Base-by-base conservation (phyloP, 2,888 invertebrate genomes). In the Orchesella flavescens region DNA sequence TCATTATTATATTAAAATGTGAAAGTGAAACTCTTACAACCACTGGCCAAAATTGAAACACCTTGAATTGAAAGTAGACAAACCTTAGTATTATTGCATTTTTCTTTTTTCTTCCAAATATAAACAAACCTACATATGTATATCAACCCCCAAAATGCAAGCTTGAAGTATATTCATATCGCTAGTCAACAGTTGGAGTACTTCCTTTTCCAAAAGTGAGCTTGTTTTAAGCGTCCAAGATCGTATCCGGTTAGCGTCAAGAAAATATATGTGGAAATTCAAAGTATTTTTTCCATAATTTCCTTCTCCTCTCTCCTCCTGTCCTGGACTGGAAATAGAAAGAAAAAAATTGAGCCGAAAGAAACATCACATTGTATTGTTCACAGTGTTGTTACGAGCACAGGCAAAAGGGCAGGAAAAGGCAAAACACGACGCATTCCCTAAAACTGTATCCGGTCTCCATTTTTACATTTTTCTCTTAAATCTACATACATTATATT, bases 191-290 rank as follows among this genome's bases (percentile, higher is more conserved):
- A 34, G 34, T 34, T 34, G 34, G 34, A 65, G 65, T 43, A 17
- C 23, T 21, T n/a, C 72, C 57, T 43, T 55, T 34, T 34, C 23
- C 1, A n/a, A 61, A 17, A 61, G 13, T n/a, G 21, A 61, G 66
- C 65, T 34, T 76, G 55, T 76, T 57, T 73, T 77, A 76, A 83
- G 72, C 55, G 76, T 83, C 82, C 82, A 72, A 57, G 73, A 77
- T 77, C 72, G 83, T 68, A 83, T 83, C 83, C 77, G 83, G 83
- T 77, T 83, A 59, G 83, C 77, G 83, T 83, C 83, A 83, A 83
- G 77, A 83, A 83, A 83, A 83, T 83, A 77, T 83, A 83, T 83
- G 83, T 83, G 72, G 66, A 77, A 72, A 83, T 76, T 75, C 82
- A 82, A 82, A 82, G 75, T 59, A 76, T 83, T 83, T 83, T 73